Conservation (phyloP, 2,797 vertebrate species). For the Dallia pectoralis region DNA sequence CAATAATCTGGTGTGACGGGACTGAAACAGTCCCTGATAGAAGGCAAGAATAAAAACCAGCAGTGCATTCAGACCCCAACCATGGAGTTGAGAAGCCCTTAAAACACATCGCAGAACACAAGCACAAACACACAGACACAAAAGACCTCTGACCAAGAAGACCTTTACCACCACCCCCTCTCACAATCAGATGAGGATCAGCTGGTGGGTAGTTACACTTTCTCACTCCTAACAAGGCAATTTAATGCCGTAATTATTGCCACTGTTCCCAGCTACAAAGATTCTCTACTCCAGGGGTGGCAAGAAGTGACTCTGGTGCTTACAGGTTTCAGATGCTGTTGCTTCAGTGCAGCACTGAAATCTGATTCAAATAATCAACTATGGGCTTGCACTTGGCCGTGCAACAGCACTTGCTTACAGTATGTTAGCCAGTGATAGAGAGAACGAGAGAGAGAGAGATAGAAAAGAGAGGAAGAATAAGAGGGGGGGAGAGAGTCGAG, state of each 20-base stretch:
- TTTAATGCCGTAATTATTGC: background rate
- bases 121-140: background rate
- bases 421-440: background rate
- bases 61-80: too few relatives aligned
- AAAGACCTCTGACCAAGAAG: background rate
- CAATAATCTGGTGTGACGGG: too few relatives aligned
- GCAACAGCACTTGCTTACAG: background rate
- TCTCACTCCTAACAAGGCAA: background rate
- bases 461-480: slow-evolving; percentile 22
- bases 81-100: too few relatives aligned
- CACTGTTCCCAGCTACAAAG: background rate
- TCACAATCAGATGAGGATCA: background rate
- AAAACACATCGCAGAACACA: too few relatives aligned
- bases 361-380: background rate
- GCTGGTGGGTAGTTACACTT: background rate
- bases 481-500: slow-evolving; percentile 25
- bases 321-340: background rate
- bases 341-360: background rate
- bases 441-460: slow-evolving; percentile 18
- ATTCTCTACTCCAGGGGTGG: background rate
- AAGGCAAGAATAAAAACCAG: too few relatives aligned
- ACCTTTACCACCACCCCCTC: background rate
- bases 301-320: background rate
- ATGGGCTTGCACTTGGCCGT: background rate
- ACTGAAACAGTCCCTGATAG: too few relatives aligned